Conservation (phyloP, 1,140 invertebrate genomes). For the Latrodectus geometricus region DNA sequence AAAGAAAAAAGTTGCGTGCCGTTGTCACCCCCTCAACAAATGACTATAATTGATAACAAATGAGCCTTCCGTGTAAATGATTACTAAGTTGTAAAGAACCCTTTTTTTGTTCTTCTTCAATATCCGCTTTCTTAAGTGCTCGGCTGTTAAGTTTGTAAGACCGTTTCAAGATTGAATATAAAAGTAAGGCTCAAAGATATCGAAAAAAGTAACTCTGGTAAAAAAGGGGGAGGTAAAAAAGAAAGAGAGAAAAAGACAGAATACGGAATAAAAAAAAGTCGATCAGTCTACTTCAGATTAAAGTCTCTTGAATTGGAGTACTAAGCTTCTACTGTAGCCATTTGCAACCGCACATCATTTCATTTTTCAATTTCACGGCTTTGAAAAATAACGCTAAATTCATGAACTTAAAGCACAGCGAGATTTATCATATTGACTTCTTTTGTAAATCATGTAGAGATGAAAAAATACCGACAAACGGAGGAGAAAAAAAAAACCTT, state of each 20-base stretch:
- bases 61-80: conserved; percentile 45
- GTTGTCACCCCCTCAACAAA: conserved; percentile 44
- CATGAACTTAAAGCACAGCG: conserved; percentile 7
- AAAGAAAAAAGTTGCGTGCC: conserved; percentile 17
- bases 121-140: conserved; percentile 37
- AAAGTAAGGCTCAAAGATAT: neutral
- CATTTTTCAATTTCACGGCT: conserved; percentile 61
- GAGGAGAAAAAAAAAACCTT: neutral
- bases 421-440: conserved; percentile 60
- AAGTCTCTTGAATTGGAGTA: conserved; percentile 34
- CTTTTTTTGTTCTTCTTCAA: conserved; percentile 11
- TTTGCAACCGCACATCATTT: conserved; percentile 46
- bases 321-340: conserved; percentile 16
- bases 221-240: neutral
- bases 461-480: conserved; percentile 13
- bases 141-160: conserved; percentile 17
- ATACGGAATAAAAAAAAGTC: neutral
- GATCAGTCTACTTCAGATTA: conserved; percentile 56
- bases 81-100: conserved; percentile 24
- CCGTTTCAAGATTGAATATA: neutral
- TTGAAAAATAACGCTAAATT: conserved; percentile 55
- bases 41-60: conserved; percentile 58
- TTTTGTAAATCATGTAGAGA: conserved; percentile 47
- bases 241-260: neutral
- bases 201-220: neutral